Conservation (phyloP, 2,797 vertebrate genomes). For the Hydrophis major region DNA sequence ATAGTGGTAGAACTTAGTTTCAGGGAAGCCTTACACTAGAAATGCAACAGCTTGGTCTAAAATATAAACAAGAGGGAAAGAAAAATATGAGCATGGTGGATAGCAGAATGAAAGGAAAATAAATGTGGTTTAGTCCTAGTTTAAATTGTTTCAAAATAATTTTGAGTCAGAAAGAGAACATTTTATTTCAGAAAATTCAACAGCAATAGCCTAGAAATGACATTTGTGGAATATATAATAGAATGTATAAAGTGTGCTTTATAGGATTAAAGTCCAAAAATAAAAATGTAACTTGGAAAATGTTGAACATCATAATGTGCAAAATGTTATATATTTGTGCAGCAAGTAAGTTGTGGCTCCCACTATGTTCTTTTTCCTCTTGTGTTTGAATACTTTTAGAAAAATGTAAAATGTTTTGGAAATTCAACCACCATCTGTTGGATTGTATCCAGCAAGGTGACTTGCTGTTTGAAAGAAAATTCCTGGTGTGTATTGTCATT, state of each 20-base stretch:
- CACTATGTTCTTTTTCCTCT: conserved; percentile 43
- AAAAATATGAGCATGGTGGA: neutral
- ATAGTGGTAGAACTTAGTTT: neutral
- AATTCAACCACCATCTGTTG: conserved; percentile 51
- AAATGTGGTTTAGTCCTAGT: neutral
- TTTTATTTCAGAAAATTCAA: neutral
- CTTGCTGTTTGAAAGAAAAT: conserved; percentile 72
- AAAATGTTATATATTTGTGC: neutral
- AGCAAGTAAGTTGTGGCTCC: conserved; percentile 20
- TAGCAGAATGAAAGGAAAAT: neutral
- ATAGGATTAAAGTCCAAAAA: neutral
- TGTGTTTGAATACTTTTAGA: conserved; percentile 25
- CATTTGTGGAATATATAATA: neutral
- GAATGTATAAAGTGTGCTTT: neutral
- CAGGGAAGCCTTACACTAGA: neutral
- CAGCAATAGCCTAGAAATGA: neutral
- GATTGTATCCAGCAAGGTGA: conserved; percentile 55
- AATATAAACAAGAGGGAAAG: neutral
- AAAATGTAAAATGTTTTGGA: conserved; percentile 54
- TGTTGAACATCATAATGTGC: neutral
- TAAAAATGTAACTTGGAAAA: neutral
- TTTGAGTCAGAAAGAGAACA: neutral
- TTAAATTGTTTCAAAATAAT: neutral
- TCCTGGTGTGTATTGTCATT: conserved; percentile 69
- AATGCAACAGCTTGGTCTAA: neutral